Evolutionary conservation across 92 coral and sea anemone genomes (phyloP).

Genomic region (Phenganax subtilis): DNA sequence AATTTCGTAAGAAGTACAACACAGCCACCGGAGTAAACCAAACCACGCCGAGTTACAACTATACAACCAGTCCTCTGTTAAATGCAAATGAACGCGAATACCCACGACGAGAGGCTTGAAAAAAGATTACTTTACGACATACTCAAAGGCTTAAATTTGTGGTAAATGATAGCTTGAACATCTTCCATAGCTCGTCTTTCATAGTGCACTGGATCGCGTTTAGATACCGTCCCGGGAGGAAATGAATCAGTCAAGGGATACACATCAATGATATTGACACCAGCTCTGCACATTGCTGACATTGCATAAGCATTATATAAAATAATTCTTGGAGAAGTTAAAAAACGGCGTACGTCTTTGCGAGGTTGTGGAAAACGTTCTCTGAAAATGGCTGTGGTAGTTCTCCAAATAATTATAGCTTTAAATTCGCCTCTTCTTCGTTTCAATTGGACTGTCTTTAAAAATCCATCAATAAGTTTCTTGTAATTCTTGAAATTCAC

Average conservation of each 20-base stretch:
- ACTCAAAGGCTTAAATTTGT: slow-evolving; percentile 41
- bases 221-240: slow-evolving; percentile 79
- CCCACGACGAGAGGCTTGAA: no score
- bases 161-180: slow-evolving; percentile 55
- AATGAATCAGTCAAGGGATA: slow-evolving; percentile 77
- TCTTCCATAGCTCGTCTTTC: slow-evolving; percentile 56
- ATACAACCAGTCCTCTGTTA: no score
- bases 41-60: no score
- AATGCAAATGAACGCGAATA: no score
- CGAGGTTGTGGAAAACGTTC: slow-evolving; percentile 86
- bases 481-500: slow-evolving; percentile 70
- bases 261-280: slow-evolving; percentile 78
- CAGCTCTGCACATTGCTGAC: slow-evolving; percentile 83
- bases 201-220: slow-evolving; percentile 73
- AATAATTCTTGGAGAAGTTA: slow-evolving; percentile 72
- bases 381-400: slow-evolving; percentile 79
- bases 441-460: slow-evolving; percentile 43
- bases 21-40: no score
- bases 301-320: slow-evolving; percentile 78
- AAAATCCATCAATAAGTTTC: slow-evolving; percentile 56
- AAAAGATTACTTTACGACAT: no score
- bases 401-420: slow-evolving; percentile 76
- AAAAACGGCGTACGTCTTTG: slow-evolving; percentile 82
- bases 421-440: slow-evolving; percentile 42
- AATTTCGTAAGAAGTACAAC: no score